A percentile compares a stretch with the other conserved stretches of the same genome.
Conservation (phyloP, 2,888 invertebrate species). For the Nemotelus nigrinus region DNA sequence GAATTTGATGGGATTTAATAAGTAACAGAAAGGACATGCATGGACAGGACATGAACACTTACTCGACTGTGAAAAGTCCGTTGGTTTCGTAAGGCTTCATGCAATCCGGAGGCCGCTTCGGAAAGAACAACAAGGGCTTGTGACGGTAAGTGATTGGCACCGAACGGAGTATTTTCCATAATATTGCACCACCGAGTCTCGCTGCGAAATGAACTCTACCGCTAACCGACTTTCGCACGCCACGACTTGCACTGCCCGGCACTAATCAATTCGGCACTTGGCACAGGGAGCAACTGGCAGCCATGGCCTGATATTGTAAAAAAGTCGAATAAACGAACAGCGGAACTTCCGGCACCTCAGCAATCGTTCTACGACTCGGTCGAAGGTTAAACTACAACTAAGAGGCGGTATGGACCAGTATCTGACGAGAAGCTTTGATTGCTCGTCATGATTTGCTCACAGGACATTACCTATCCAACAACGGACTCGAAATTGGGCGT, state of each 20-base stretch:
- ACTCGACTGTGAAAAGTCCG: constrained; percentile 80
- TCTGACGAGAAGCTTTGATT: constrained; percentile 43
- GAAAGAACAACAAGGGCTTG: constrained; percentile 80
- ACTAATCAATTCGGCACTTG: constrained; percentile 27
- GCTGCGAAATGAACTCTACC: constrained; percentile 10
- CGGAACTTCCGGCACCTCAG: constrained; percentile 12
- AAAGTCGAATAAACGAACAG: background rate
- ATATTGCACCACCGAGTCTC: constrained; percentile 49
- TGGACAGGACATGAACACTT: constrained; percentile 55
- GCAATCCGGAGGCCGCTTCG: constrained; percentile 78
- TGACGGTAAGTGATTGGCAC: constrained; percentile 77
- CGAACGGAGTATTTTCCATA: constrained; percentile 82
- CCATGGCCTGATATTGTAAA: constrained; percentile 22
- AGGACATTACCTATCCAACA: constrained; percentile 5
- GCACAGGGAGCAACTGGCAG: background rate
- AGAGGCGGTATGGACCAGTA: constrained; percentile 35
- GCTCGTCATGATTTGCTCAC: constrained; percentile 24
- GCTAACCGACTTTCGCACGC: constrained; percentile 12
- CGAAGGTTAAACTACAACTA: constrained; percentile 48
- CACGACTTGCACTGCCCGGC: constrained; percentile 39
- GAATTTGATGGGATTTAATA: too few species aligned
- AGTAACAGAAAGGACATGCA: too few species aligned
- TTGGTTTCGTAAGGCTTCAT: constrained; percentile 79
- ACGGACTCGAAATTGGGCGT: constrained; percentile 31
- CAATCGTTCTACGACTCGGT: constrained; percentile 31